Evolutionary conservation across 1,140 invertebrate genomes (phyloP), one percentile per base, ranked within the genome.

Genomic region (Leptinotarsa undecemlineata): DNA sequence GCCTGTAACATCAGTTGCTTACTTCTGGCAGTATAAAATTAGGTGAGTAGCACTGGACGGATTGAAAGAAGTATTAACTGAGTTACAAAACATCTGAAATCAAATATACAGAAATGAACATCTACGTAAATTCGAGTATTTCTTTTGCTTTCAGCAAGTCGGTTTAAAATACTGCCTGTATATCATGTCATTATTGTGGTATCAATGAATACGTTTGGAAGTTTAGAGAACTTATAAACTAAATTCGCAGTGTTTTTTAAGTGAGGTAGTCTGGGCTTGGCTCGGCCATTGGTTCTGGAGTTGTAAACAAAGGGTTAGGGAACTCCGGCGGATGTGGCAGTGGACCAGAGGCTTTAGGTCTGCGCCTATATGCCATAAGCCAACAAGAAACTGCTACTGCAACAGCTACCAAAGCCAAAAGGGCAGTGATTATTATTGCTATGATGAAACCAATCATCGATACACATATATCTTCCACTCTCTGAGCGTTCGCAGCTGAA

Each of bases 321-420:
- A 98, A 97, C 86, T 97, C 95, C 77, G 95, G 93, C 69, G 96
- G 96, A 88, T 98, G 96, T 77, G 95, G 95, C 82, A 98, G 89
- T 74, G 95, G 96, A 67, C 95, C 95, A 73, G 93, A 90, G 67
- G 92, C 90, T 81, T 95, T 94, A 67, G 94, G 93, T 81, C 93
- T 90, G 76, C 95, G 90, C 80, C 95, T 87, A 87, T 96, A 97
- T 74, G 96, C 96, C 90, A 97, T 95, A 64, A 97, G 88, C 95
- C 95, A 98, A 85, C 96, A 97, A 57, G 95, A 96, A 23, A 97
- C 95, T 63, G 95, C 95, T 48, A 97, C 94, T 21, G 96, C 96
- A 42, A 98, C 95, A 48, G 96, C 95, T 23, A 97, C 95, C 64
- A 98, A 88, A 61, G 96, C 95, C 81, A 98, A 85, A 63, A 98